Percentiles rank a stretch among this genome's conserved stretches.
phyloP scores from a whole-genome alignment of 2,113 vertebrate genomes.

The Phylloscopus whistleri region DNA sequence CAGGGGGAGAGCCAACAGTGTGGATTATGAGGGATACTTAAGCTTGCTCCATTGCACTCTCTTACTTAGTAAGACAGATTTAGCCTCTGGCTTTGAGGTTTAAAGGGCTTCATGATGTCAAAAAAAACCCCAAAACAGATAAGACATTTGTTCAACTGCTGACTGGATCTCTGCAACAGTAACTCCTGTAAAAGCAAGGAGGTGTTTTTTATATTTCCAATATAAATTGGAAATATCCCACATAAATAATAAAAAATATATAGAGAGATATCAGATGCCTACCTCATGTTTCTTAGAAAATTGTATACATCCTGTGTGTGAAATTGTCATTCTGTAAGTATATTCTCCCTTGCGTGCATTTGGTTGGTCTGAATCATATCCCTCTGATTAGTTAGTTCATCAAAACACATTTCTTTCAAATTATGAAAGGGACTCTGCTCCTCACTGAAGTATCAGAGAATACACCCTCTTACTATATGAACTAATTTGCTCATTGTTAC shows the following conservation, averaged over 20 bases:
- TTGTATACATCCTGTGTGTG: not conserved
- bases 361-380: not conserved
- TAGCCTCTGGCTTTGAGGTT: not conserved
- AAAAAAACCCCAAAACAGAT: not conserved
- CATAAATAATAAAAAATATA: not conserved
- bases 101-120: not conserved
- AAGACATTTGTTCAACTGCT: not conserved
- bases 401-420: not conserved
- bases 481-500: not conserved
- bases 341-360: not conserved
- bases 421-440: not conserved
- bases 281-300: not conserved
- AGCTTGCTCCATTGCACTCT: not conserved
- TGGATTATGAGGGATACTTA: constrained; percentile 8
- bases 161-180: not conserved
- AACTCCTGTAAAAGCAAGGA: not conserved
- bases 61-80: not conserved
- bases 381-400: not conserved
- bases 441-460: not conserved
- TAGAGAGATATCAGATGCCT: not conserved
- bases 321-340: not conserved
- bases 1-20: not conserved
- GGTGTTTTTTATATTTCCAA: not conserved
- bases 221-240: not conserved
- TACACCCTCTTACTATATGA: not conserved